Conservation (phyloP, 2,888 invertebrate genomes). For the Drosophila setosimentum region DNA sequence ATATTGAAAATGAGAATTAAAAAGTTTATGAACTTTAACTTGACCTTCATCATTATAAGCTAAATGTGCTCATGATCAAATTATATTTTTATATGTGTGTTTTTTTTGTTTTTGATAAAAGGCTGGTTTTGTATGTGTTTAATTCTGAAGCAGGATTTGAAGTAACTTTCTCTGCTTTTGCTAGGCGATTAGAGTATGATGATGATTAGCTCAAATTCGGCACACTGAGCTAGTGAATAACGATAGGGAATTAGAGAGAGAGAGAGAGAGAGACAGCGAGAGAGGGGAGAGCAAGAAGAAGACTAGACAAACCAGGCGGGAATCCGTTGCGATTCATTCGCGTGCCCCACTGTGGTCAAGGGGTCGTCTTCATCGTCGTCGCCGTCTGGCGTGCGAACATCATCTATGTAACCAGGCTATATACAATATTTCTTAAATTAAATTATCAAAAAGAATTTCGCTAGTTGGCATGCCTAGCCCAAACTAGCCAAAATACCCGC, state of each 20-base stretch:
- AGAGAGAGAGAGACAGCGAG: not conserved
- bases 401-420: conserved; percentile 47
- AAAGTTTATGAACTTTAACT: not conserved
- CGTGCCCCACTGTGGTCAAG: conserved; percentile 63
- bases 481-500: conserved; percentile 39
- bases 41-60: too few relatives aligned
- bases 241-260: conserved; percentile 13
- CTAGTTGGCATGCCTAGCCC: conserved; percentile 76
- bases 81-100: not conserved
- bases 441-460: conserved; percentile 81
- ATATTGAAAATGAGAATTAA: not conserved
- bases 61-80: not conserved
- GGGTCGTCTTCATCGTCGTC: conserved; percentile 51
- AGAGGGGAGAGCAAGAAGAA: conserved; percentile 18
- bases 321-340: conserved; percentile 55
- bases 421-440: conserved; percentile 79
- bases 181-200: conserved; percentile 35
- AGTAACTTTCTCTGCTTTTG: conserved; percentile 65
- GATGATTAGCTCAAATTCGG: conserved; percentile 47
- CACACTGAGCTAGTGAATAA: conserved; percentile 49
- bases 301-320: conserved; percentile 36
- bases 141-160: conserved; percentile 1
- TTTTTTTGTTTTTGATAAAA: not conserved
- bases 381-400: conserved; percentile 34
- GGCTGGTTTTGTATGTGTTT: not conserved